Base-by-base conservation (phyloP, 2,888 invertebrate species). In the Ectobius pallidus region DNA sequence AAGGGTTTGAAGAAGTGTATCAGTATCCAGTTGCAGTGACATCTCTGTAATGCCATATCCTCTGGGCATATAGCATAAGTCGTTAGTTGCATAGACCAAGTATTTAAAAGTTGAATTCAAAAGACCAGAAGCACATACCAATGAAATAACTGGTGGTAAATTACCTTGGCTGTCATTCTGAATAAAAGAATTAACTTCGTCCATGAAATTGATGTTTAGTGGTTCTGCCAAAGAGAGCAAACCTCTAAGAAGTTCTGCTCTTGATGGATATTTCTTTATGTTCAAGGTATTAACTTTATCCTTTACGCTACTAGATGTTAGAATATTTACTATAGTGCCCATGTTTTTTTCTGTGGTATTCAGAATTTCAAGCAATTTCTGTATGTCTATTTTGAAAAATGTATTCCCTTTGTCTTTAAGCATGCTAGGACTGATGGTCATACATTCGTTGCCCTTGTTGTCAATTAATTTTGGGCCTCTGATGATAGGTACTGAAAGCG, bases 51-150 rank as follows among this genome's bases (percentile, higher is more conserved):
- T 30, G 9, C 9, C 22, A 16, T 34, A 55, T 22, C 34, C 22
- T 18, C 9, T 16, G 14, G 69, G 69, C 42, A 69, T 20, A 18
- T 27, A 69, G 27, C 69, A 69, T n/a, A 34, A 39, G 9, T 55
- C 52, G 14, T 52, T 69, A 32, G 69, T 39, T 22, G n/a, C 9
- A 25, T 55, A 49, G 1, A 9, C n/a, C 3, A 34, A 20, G n/a
- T 32, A 52, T 1, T 46, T 18, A 4, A 16, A 14, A 22, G 3
- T 55, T 7, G 34, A 46, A 32, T 52, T 34, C 3, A 32, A 22
- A 2, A 2, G 11, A 20, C 20, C 22, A 49, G 18, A 6, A 11
- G 52, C 20, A 14, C 69, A 69, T 34, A 34, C 11, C 16, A 30
- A 4, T 39, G 32, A n/a, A 55, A 69, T 30, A 49, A 34, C 3